Evolutionary conservation across 1,140 invertebrate species (phyloP).

Genomic region (Drosophila sproati): DNA sequence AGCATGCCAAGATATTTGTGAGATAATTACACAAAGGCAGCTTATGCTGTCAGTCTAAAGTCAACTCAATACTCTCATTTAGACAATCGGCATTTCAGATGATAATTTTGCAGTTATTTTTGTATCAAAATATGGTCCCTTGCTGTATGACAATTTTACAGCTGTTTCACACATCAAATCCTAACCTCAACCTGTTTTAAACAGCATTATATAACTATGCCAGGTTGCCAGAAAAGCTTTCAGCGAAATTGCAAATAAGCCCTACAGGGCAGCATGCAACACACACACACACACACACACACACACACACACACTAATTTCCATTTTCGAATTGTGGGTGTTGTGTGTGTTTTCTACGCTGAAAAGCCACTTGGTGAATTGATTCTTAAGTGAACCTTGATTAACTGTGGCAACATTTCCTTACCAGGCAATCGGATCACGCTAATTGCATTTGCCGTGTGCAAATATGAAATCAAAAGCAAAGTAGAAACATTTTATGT

Average conservation of each 20-base stretch:
- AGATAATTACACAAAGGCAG: slow-evolving; percentile 22
- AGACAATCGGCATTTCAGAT: neutral
- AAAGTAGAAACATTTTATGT: slow-evolving; percentile 55
- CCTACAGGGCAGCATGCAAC: neutral
- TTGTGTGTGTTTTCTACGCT: slow-evolving; percentile 4
- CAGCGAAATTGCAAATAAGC: neutral
- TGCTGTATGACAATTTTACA: slow-evolving; percentile 9
- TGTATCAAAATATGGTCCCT: neutral
- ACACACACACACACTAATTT: slow-evolving; percentile 13
- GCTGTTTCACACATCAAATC: slow-evolving; percentile 9
- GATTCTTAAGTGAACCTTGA: slow-evolving; percentile 58
- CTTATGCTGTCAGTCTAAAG: neutral
- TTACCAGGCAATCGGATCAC: slow-evolving; percentile 47
- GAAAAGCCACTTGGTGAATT: slow-evolving; percentile 59
- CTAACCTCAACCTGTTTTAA: neutral
- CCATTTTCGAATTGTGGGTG: slow-evolving; percentile 13
- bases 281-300: too few species aligned
- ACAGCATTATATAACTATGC: neutral
- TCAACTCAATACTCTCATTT: neutral
- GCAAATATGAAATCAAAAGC: slow-evolving; percentile 19
- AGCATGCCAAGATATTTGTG: slow-evolving; percentile 7
- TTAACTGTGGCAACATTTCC: slow-evolving; percentile 68
- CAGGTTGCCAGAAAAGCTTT: slow-evolving; percentile 3
- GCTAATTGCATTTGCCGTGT: slow-evolving; percentile 69
- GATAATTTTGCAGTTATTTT: slow-evolving; percentile 13